These are phyloP conservation scores for Xenopus laevis DNA, from an alignment of 2,113 vertebrate genomes.

Conservation along the genomic window DNA sequence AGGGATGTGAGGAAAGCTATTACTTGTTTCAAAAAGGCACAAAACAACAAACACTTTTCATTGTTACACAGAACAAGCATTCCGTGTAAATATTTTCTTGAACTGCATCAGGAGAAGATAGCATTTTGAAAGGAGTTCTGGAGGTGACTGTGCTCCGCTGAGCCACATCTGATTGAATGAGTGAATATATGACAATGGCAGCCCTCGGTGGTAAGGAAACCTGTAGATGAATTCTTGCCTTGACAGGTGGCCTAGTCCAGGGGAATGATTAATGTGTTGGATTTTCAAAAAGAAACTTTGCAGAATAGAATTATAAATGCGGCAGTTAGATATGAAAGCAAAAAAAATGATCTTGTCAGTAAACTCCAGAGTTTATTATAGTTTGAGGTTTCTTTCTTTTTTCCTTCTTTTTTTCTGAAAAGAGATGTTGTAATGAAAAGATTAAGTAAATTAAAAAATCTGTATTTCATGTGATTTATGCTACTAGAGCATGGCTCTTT, in stretches of 20 bases:
- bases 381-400: not conserved
- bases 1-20: not conserved
- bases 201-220: slow-evolving; percentile 31
- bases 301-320: not conserved
- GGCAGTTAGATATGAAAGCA: not conserved
- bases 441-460: too few relatives aligned
- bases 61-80: slow-evolving; percentile 26
- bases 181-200: slow-evolving; percentile 36
- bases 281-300: slow-evolving; percentile 23
- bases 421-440: not conserved
- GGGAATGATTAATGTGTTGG: slow-evolving; percentile 37
- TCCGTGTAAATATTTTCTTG: slow-evolving; percentile 34
- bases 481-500: too few relatives aligned
- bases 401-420: not conserved
- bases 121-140: slow-evolving; percentile 36
- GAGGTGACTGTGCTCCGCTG: slow-evolving; percentile 41
- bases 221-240: slow-evolving; percentile 11
- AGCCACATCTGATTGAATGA: slow-evolving; percentile 45
- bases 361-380: too few relatives aligned
- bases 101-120: slow-evolving; percentile 24
- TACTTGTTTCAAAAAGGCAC: not conserved
- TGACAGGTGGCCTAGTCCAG: slow-evolving; percentile 38
- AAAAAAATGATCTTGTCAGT: not conserved
- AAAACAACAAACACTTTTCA: not conserved
- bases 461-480: too few relatives aligned